These are phyloP conservation scores for Zoanthus gigantus DNA, from an alignment of 92 coral and sea anemone species.

Conservation along the genomic window DNA sequence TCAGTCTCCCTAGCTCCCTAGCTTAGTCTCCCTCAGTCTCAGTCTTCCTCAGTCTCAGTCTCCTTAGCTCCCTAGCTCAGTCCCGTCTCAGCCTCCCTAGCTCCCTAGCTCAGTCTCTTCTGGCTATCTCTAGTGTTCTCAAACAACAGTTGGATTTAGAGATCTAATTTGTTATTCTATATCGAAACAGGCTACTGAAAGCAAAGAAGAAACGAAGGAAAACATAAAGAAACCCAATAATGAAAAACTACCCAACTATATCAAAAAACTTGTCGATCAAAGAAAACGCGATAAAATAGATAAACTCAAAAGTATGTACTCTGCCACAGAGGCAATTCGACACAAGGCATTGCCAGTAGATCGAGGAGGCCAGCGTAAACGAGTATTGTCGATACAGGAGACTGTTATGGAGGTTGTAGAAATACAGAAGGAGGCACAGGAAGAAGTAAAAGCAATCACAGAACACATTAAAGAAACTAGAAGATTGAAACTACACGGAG, in stretches of 20 bases:
- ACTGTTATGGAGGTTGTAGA: conserved; percentile 84
- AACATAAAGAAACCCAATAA: not conserved
- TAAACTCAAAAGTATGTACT: conserved; percentile 59
- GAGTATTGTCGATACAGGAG: conserved; percentile 73
- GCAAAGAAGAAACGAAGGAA: conserved; percentile 35
- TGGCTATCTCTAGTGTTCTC: no score
- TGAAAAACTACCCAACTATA: conserved; percentile 76
- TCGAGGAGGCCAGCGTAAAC: conserved; percentile 53
- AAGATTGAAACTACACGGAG: conserved; percentile 90
- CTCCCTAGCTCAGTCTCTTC: no score
- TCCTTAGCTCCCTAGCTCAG: no score
- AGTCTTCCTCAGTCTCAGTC: no score
- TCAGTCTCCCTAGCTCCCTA: no score
- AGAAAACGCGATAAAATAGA: conserved; percentile 60
- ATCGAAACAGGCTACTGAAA: conserved; percentile 4
- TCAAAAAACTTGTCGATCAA: conserved; percentile 73
- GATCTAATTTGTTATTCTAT: not conserved
- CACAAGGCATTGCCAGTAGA: conserved; percentile 35
- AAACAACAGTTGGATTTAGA: not conserved
- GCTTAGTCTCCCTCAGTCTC: no score
- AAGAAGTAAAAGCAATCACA: conserved; percentile 84
- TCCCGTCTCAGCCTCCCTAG: no score
- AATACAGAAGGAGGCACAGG: conserved; percentile 75
- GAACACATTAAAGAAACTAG: conserved; percentile 81
- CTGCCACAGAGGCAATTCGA: conserved; percentile 49